Evolutionary conservation across 2,113 vertebrate species (phyloP).

Genomic region (Dendropsophus ebraccatus): DNA sequence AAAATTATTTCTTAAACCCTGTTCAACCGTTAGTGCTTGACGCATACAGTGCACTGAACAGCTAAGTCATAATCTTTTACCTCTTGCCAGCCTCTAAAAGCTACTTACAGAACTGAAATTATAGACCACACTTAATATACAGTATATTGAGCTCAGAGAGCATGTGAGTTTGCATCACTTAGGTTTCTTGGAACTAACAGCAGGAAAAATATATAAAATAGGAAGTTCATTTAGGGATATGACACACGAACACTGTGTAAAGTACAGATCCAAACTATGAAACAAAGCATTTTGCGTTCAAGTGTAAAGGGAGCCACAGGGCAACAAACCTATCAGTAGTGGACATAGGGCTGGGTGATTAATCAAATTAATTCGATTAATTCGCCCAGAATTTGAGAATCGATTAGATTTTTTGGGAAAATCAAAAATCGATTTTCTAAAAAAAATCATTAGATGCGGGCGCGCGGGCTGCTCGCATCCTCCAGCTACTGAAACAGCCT

Average conservation of each 20-base stretch:
- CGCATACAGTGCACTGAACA: background rate
- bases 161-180: background rate
- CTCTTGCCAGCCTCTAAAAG: background rate
- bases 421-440: too few species aligned
- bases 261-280: background rate
- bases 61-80: slow-evolving; percentile 7
- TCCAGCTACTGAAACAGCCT: too few species aligned
- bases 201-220: background rate
- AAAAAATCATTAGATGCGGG: too few species aligned
- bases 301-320: too few species aligned
- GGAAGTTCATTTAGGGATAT: background rate
- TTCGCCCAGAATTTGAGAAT: too few species aligned
- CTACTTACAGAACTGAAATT: slow-evolving; percentile 4
- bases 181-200: background rate
- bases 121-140: background rate
- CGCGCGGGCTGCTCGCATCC: too few species aligned
- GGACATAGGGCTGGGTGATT: too few species aligned
- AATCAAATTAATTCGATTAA: too few species aligned
- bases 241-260: background rate
- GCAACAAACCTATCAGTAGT: too few species aligned
- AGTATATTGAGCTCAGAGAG: background rate
- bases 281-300: background rate
- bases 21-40: background rate
- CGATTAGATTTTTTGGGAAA: too few species aligned
- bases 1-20: background rate